phyloP scores from a whole-genome alignment of 2,797 vertebrate species.

The Sphenopsis melanotis region DNA sequence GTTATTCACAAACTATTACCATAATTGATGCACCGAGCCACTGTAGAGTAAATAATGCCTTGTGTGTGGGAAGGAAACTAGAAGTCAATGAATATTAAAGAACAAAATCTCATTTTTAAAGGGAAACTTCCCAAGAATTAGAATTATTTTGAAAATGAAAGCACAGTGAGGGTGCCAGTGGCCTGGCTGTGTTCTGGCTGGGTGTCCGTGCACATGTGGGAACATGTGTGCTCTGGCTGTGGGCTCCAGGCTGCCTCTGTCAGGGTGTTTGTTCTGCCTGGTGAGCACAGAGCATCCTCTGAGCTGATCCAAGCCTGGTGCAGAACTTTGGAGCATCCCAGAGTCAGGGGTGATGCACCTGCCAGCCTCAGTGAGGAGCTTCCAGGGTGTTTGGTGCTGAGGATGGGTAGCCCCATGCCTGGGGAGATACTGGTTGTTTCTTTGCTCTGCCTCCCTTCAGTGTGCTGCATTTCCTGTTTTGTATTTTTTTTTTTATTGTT shows the following conservation, averaged over 20 bases:
- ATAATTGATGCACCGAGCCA: constrained; percentile 79
- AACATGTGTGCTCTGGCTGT: accelerated
- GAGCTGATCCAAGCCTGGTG: not conserved
- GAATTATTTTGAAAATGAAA: constrained; percentile 42
- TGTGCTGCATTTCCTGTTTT: not conserved
- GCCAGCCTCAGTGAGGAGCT: not conserved
- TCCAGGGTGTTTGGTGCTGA: not conserved
- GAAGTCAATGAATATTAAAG: constrained; percentile 86
- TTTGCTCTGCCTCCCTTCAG: not conserved
- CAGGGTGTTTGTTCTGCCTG: not conserved
- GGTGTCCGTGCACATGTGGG: not conserved
- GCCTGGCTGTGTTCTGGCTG: not conserved
- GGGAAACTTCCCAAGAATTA: constrained; percentile 52
- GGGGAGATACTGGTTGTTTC: not conserved
- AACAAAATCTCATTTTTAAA: constrained; percentile 71
- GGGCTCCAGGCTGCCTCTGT: not conserved
- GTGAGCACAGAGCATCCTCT: not conserved
- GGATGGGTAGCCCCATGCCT: not conserved
- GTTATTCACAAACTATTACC: constrained; percentile 76
- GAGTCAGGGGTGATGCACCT: not conserved
- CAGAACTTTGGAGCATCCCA: not conserved
- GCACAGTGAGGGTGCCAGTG: not conserved
- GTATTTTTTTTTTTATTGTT: too few species aligned
- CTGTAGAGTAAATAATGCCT: constrained; percentile 77
- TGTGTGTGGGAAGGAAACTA: constrained; percentile 76